Evolutionary conservation across 2,113 vertebrate genomes (phyloP).

Genomic region (Galeopterus variegatus): DNA sequence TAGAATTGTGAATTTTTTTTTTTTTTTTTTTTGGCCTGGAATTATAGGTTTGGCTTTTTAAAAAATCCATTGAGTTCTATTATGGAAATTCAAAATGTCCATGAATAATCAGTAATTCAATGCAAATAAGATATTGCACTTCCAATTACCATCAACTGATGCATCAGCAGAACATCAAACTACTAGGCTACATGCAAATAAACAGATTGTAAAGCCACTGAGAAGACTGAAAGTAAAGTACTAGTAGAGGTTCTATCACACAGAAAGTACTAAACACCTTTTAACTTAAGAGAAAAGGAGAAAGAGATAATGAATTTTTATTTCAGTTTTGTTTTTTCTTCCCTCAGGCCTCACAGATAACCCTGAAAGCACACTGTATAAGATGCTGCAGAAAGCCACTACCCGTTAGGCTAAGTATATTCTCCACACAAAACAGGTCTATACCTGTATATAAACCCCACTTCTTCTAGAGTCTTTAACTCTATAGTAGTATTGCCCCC

Average conservation of each 20-base stretch:
- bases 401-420: not conserved
- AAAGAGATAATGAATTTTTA: not conserved
- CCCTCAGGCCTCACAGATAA: not conserved
- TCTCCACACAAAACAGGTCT: not conserved
- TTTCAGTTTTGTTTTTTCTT: constrained; percentile 48
- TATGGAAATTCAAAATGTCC: constrained; percentile 24
- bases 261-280: not conserved
- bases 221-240: not conserved
- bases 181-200: not conserved
- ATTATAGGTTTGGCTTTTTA: constrained; percentile 50
- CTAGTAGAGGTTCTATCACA: not conserved
- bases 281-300: not conserved
- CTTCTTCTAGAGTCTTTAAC: constrained; percentile 45
- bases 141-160: constrained; percentile 56
- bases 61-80: constrained; percentile 41
- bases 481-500: constrained; percentile 51
- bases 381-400: not conserved
- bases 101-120: constrained; percentile 58
- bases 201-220: constrained; percentile 36
- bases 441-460: not conserved
- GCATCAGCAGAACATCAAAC: not conserved
- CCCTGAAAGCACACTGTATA: not conserved
- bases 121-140: constrained; percentile 51
- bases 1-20: not conserved
- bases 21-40: not conserved